Conservation (phyloP, 2,797 vertebrate species). For the Sitta carolinensis region DNA sequence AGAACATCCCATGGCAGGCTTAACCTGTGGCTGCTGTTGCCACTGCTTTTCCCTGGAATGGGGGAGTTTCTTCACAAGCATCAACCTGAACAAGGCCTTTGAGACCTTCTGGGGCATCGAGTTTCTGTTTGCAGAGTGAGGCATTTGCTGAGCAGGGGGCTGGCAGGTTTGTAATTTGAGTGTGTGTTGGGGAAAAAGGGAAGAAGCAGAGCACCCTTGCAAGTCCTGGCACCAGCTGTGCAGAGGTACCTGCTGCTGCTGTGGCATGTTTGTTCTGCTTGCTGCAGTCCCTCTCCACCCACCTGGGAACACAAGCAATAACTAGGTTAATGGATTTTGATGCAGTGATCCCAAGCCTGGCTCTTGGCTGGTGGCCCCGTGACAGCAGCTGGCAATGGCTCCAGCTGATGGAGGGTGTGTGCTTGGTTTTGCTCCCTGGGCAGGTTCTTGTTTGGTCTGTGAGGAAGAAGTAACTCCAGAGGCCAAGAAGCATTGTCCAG, state of each 20-base stretch:
- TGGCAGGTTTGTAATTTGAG: background rate
- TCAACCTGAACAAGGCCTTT: background rate
- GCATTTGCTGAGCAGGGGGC: background rate
- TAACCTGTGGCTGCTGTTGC: fast-evolving
- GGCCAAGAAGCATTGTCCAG: background rate
- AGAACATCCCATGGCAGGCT: background rate
- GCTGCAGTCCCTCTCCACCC: background rate
- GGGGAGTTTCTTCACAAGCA: background rate
- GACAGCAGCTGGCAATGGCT: background rate
- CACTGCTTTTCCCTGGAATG: background rate
- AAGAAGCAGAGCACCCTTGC: background rate
- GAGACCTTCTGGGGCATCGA: background rate
- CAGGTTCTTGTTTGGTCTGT: background rate
- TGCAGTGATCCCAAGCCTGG: background rate
- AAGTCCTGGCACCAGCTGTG: background rate
- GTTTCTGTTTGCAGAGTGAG: background rate
- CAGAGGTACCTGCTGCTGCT: background rate
- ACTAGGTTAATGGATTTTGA: background rate
- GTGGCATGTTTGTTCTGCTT: background rate
- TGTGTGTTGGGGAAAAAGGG: background rate
- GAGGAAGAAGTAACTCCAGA: background rate
- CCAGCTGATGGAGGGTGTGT: background rate
- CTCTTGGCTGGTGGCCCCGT: background rate
- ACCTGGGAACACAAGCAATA: background rate
- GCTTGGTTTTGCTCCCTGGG: background rate